Base-by-base conservation (phyloP, 2,797 vertebrate genomes). In the Sebastiscus tertius region DNA sequence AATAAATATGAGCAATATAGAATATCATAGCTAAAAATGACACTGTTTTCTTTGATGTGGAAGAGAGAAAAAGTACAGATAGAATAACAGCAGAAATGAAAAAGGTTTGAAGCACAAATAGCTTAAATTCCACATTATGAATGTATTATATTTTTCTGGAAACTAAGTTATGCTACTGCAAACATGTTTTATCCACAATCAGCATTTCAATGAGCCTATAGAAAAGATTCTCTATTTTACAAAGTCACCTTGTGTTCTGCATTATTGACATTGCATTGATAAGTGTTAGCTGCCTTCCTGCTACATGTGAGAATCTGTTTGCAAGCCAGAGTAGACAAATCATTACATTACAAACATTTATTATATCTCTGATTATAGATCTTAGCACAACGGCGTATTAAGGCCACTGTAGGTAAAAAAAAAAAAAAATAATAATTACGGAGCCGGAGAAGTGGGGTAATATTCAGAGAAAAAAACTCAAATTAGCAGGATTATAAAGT, bases 381-480 rank as follows among this genome's bases (percentile, higher is more conserved):
- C 1, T 16, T 14, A 42, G 39, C 14, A 42, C 39, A 42, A 16
- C 14, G 14, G 39, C 6, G 6, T 42, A 42, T 42, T 42, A 42
- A 2, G 39, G 39, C 39, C 39, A 0, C 16, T 42, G 39, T 42
- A 16, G 39, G 39, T 42, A 0, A 42, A 42, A 42, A 29, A 29
- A 39, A 29, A 29, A 6, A 5, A 29, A 5, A 42, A 42, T 16
- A 6, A 16, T 0, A 42, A 42, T 42, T 42, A 0, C 0, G 14
- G 39, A 16, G 39, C 39, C 5, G 6, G 13, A 42, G 39, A 2
- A 42, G 39, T 42, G 39, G 39, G 14, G 14, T 42, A 16, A 42
- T 42, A 16, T 42, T 42, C 39, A 0, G 39, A 7, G 0, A 42
- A 42, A 42, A 42, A 42, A 42, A 42, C 0, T 39, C 36, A 0